A percentile compares a stretch with the other conserved stretches of the same genome.
Evolutionary conservation across 2,797 vertebrate genomes (phyloP).

Genomic region (Mus spretus): DNA sequence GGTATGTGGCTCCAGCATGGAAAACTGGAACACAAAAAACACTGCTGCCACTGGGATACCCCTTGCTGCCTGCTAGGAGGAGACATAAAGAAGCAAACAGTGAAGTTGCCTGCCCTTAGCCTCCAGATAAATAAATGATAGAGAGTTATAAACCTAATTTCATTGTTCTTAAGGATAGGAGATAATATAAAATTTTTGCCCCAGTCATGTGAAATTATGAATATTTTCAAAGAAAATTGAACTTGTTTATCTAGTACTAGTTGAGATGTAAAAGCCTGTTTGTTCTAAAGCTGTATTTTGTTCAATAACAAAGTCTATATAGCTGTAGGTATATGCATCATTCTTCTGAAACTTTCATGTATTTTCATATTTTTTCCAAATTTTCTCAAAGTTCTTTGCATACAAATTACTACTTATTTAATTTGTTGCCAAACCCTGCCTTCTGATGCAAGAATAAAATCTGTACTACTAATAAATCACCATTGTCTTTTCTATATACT

Average conservation of each 20-base stretch:
- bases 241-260: neutral
- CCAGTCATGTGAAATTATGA: neutral
- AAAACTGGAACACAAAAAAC: neutral
- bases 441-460: neutral
- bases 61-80: neutral
- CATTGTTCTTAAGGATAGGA: too few relatives aligned
- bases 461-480: neutral
- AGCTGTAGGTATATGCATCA: neutral
- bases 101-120: neutral
- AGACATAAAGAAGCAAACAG: neutral
- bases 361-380: neutral
- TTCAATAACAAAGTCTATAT: neutral
- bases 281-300: neutral
- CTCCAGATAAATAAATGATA: neutral
- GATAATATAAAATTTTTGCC: too few relatives aligned
- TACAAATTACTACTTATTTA: neutral
- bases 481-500: neutral
- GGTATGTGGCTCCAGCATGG: neutral
- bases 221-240: constrained; percentile 23
- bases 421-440: neutral
- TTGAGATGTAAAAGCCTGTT: neutral
- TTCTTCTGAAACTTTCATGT: neutral
- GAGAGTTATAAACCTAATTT: neutral
- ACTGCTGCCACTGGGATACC: neutral
- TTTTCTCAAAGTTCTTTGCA: neutral